Evolutionary conservation across 2,113 vertebrate genomes (phyloP).

Genomic region (Chiloscyllium plagiosum): DNA sequence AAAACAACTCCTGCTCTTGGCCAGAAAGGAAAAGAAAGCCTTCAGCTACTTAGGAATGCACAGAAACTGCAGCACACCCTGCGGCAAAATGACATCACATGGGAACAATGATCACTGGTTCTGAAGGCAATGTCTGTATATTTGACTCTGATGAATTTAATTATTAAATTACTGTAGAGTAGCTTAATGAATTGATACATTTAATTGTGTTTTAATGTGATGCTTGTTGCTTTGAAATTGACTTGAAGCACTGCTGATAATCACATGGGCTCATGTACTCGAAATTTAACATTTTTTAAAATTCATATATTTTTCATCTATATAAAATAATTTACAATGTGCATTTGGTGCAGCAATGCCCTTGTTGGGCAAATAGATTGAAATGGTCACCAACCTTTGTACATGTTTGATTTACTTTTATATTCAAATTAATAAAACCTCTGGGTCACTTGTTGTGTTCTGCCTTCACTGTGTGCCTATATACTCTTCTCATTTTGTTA

Average conservation of each 20-base stretch:
- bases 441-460: not conserved
- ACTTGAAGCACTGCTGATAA: not conserved
- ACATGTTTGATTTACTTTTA: not conserved
- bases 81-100: constrained; percentile 64
- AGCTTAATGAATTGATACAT: not conserved
- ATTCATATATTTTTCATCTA: not conserved
- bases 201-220: not conserved
- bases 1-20: constrained; percentile 44
- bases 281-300: not conserved
- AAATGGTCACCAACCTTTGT: not conserved
- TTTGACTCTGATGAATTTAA: not conserved
- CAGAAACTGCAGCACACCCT: constrained; percentile 68
- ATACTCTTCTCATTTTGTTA: not conserved
- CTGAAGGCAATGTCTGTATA: not conserved
- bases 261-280: not conserved
- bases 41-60: constrained; percentile 62
- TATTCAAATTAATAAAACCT: constrained; percentile 27
- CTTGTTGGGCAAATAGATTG: not conserved
- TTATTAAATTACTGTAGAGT: not conserved
- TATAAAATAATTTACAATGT: not conserved
- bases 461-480: not conserved
- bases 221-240: not conserved
- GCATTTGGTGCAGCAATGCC: not conserved
- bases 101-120: constrained; percentile 59
- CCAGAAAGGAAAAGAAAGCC: constrained; percentile 52